Conservation (phyloP, 1,140 invertebrate species). For the Agraylea sexmaculata region DNA sequence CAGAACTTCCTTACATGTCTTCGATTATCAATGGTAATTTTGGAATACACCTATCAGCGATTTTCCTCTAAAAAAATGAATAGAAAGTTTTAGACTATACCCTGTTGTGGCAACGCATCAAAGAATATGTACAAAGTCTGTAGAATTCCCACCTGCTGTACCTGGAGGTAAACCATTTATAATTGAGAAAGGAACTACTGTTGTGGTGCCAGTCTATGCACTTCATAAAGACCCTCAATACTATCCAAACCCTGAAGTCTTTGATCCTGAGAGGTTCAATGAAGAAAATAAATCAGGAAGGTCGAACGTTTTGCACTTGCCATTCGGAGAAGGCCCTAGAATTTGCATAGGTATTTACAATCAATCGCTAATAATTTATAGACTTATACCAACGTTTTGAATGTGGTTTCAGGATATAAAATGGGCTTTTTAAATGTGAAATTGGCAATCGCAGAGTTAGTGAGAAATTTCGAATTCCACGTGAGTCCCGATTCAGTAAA, state of each 20-base stretch:
- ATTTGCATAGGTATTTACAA: constrained; percentile 14
- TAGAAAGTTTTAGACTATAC: constrained; percentile 14
- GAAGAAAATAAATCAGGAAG: constrained; percentile 10
- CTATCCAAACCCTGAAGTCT: constrained; percentile 14
- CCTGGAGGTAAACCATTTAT: constrained; percentile 1
- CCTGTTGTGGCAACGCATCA: constrained; percentile 6
- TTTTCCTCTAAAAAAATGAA: too few species aligned
- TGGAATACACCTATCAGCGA: too few species aligned
- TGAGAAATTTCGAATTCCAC: background rate
- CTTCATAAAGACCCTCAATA: constrained; percentile 14
- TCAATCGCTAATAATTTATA: background rate
- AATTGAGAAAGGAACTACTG: constrained; percentile 8
- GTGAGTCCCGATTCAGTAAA: background rate
- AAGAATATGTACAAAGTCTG: constrained; percentile 9
- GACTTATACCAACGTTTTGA: background rate
- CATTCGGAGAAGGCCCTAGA: constrained; percentile 17
- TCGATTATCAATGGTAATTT: too few species aligned
- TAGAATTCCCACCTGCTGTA: constrained; percentile 2
- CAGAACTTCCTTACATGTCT: too few species aligned
- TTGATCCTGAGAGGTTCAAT: constrained; percentile 15
- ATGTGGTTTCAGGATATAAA: background rate
- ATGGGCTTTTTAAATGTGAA: constrained; percentile 5
- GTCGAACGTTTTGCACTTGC: constrained; percentile 10
- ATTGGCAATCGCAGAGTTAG: constrained; percentile 1
- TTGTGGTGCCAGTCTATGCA: constrained; percentile 7